Percentiles rank a stretch among this genome's conserved stretches.
Evolutionary conservation across 2,888 invertebrate species (phyloP).

Genomic region (Nebria brevicollis): DNA sequence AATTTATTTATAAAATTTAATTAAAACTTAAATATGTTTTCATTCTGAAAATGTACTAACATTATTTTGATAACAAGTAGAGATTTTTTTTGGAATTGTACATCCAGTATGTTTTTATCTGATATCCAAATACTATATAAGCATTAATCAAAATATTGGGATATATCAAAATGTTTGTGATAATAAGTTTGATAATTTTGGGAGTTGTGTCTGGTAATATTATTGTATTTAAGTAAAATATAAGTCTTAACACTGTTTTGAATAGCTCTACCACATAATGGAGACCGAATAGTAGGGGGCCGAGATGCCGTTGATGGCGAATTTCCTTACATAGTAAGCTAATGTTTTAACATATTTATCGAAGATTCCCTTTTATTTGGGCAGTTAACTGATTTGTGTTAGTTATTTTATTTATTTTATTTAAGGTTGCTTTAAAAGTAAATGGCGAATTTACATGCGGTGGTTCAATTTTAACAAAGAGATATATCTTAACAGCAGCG

Average conservation of each 20-base stretch:
- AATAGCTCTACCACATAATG: conserved; percentile 14
- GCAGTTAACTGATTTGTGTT: too few species aligned
- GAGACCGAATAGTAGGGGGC: conserved; percentile 44
- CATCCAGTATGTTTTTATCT: too few species aligned
- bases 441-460: conserved; percentile 41
- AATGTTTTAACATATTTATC: too few species aligned
- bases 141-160: too few species aligned
- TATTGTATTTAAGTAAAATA: conserved; percentile 8
- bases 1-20: too few species aligned
- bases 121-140: too few species aligned
- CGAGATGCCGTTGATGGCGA: conserved; percentile 41
- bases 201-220: not conserved
- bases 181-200: not conserved
- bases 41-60: too few species aligned
- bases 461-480: conserved; percentile 36
- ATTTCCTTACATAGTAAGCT: conserved; percentile 34
- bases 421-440: conserved; percentile 42
- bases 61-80: too few species aligned
- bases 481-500: conserved; percentile 43
- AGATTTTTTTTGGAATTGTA: too few species aligned
- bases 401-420: not conserved
- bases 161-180: not conserved
- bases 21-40: too few species aligned
- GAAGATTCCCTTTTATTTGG: too few species aligned
- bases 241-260: not conserved